Evolutionary conservation across 2,888 invertebrate genomes (phyloP).

Genomic region (Pogonocherus hispidulus): DNA sequence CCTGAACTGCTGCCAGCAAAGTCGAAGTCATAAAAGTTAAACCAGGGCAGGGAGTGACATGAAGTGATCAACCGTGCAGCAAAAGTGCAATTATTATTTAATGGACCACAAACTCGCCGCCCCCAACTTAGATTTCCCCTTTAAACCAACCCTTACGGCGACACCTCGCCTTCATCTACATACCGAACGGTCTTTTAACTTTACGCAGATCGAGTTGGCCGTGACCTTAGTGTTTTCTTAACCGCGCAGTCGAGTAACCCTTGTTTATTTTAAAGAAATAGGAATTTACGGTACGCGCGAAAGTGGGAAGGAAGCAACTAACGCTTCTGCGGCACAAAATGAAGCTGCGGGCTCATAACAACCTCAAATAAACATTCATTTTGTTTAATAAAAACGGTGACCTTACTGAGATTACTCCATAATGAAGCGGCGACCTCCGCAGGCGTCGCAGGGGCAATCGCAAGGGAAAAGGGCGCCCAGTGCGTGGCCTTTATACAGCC

Average conservation of each 20-base stretch:
- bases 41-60: not conserved
- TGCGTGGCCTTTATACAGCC: conserved; percentile 70
- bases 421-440: conserved; percentile 21
- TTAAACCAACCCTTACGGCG: conserved; percentile 5
- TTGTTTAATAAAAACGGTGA: conserved; percentile 35
- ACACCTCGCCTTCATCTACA: conserved; percentile 13
- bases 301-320: conserved; percentile 21
- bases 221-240: conserved; percentile 6
- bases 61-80: conserved; percentile 23
- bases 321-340: conserved; percentile 33
- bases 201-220: conserved; percentile 3
- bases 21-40: not conserved
- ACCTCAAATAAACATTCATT: conserved; percentile 50
- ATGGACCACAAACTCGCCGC: conserved; percentile 12
- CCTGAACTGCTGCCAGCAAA: not conserved
- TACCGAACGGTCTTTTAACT: conserved; percentile 10
- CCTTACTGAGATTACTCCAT: conserved; percentile 16
- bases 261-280: conserved; percentile 22
- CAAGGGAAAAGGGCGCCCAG: conserved; percentile 24
- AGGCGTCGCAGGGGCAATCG: not conserved
- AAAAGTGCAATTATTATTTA: conserved; percentile 22
- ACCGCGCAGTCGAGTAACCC: conserved; percentile 3
- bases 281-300: conserved; percentile 22
- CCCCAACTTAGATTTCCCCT: not conserved
- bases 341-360: conserved; percentile 41